phyloP scores from a whole-genome alignment of 1,140 invertebrate genomes.

The Zaprionus vittiger region DNA sequence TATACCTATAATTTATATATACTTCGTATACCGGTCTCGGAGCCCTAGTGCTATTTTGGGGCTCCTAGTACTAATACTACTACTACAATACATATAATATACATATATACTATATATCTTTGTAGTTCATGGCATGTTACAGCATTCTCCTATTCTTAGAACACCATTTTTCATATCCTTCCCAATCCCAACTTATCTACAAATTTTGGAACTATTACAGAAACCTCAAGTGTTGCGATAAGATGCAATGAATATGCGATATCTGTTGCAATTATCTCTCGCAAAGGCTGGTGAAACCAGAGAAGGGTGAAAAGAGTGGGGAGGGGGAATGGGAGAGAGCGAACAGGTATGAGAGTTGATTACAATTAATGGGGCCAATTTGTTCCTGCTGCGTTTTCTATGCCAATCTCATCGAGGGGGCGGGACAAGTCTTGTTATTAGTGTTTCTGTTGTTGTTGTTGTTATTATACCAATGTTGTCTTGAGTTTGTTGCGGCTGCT shows the following conservation, averaged over 20 bases:
- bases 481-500: slow-evolving; percentile 70
- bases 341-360: slow-evolving; percentile 58
- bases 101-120: no score
- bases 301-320: not conserved
- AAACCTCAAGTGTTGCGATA: slow-evolving; percentile 14
- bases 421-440: not conserved
- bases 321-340: not conserved
- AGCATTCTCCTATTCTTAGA: no score
- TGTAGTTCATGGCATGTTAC: no score
- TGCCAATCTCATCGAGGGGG: slow-evolving; percentile 20
- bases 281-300: not conserved
- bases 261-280: not conserved
- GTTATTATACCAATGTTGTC: not conserved
- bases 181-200: not conserved
- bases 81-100: no score
- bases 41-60: no score
- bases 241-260: slow-evolving; percentile 20
- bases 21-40: no score
- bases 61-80: no score
- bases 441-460: not conserved
- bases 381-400: slow-evolving; percentile 47
- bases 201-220: not conserved
- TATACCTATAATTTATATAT: no score
- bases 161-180: no score
- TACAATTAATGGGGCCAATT: slow-evolving; percentile 80